phyloP scores from a whole-genome alignment of 2,113 vertebrate genomes.

The Genyomyrus donnyi region DNA sequence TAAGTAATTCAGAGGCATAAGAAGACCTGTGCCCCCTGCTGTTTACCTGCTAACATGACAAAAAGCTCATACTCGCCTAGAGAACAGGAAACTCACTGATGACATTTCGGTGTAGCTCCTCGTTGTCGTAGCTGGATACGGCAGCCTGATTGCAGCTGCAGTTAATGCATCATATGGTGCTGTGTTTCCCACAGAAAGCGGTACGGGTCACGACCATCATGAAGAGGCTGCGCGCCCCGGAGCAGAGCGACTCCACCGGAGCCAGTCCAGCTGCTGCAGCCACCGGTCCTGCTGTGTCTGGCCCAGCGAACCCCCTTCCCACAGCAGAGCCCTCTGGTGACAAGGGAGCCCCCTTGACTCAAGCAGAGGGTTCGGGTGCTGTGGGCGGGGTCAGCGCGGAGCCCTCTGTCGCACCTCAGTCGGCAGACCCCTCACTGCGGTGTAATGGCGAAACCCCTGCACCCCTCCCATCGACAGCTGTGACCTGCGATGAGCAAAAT shows the following conservation, averaged over 20 bases:
- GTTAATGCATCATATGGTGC: not conserved
- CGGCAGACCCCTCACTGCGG: conserved; percentile 49
- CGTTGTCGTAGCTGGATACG: not conserved
- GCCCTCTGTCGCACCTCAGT: conserved; percentile 41
- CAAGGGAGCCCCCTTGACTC: conserved; percentile 36
- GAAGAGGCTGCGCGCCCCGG: conserved; percentile 84
- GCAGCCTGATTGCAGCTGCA: not conserved
- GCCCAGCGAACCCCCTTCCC: conserved; percentile 21
- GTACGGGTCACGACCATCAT: conserved; percentile 94
- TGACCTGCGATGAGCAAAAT: conserved; percentile 59
- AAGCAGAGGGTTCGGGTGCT: conserved; percentile 23
- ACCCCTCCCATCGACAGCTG: conserved; percentile 38
- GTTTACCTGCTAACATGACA: not conserved
- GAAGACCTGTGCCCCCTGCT: not conserved
- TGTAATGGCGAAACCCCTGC: conserved; percentile 68
- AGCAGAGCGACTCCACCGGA: conserved; percentile 57
- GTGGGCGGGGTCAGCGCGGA: not conserved
- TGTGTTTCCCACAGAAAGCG: conserved; percentile 72
- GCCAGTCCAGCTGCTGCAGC: conserved; percentile 18
- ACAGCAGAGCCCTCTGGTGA: conserved; percentile 32
- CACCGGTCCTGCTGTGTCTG: not conserved
- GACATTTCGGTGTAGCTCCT: not conserved
- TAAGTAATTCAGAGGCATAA: not conserved
- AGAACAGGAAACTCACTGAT: not conserved
- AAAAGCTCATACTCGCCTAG: not conserved